These are phyloP conservation scores for Rhimphoctona megacephalus DNA, from an alignment of 2,888 invertebrate genomes.

Conservation along the genomic window DNA sequence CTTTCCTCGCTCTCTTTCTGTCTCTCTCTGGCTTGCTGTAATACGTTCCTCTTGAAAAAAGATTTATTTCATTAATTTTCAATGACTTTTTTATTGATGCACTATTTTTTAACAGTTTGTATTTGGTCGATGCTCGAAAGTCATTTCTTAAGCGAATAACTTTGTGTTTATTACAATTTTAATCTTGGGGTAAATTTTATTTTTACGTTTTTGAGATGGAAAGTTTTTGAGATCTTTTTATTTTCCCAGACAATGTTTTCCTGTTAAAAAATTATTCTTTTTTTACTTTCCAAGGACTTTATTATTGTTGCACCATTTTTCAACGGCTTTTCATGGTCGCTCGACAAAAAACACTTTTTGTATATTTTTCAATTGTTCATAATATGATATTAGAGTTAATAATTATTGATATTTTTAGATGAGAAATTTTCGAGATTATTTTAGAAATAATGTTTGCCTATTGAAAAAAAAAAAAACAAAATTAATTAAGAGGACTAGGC, in stretches of 20 bases:
- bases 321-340: not conserved
- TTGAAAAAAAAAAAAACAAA: too few relatives aligned
- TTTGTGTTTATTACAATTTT: not conserved
- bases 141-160: not conserved
- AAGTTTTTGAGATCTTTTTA: not conserved
- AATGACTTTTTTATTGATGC: not conserved
- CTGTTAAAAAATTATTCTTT: not conserved
- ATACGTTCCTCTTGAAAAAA: not conserved
- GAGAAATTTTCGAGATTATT: too few relatives aligned
- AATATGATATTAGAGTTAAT: not conserved
- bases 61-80: not conserved
- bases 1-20: constrained; percentile 15
- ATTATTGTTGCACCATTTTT: not conserved
- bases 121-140: not conserved
- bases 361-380: not conserved
- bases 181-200: not conserved
- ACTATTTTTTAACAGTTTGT: not conserved
- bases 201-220: not conserved
- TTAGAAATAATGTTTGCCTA: too few relatives aligned
- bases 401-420: too few relatives aligned
- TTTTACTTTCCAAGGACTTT: not conserved
- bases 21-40: not conserved
- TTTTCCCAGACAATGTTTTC: not conserved
- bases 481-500: too few relatives aligned
- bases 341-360: not conserved